Evolutionary conservation across 1,140 invertebrate genomes (phyloP), one percentile per base, ranked within the genome.

Genomic region (Lepidurus packardi): DNA sequence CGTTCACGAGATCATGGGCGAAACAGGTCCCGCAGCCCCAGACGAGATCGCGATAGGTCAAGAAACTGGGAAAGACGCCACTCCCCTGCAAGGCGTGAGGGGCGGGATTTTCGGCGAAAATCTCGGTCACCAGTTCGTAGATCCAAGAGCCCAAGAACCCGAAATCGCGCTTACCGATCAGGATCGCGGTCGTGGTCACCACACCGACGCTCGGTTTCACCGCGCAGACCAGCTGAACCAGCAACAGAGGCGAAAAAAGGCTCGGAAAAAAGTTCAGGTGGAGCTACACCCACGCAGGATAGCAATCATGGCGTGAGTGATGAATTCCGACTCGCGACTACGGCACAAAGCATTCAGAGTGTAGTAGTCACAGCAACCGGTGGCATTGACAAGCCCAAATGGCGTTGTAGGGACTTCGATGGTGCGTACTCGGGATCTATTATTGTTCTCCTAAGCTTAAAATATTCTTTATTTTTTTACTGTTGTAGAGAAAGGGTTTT

Each of bases 401-500:
- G 89, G 79, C 85, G 91, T 47, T 92, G 91, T 83, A 84, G 90
- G 77, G 91, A 92, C 84, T 92, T 91, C 82, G 91, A 92, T 83
- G 91, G 90, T 91, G 81, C 83, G 9, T 11, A 47, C 8, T 34
- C 34, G 77, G 53, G 13, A 43, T 65, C n/a, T 21, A 45, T 24
- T 53, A 65, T 45, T n/a, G 10, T 5, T 74, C 75, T 74, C 24
- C 74, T 16, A 76, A 43, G 44, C n/a, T 73, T 16, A 41, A 43
- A 8, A 9, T 42, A 16, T 75, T 73, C 21, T 73, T 75, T n/a
- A 65, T 21, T 5, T 77, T 75, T 77, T n/a, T n/a, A 75, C 25
- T 77, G 7, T 77, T 21, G 43, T 84, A 93, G 94, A 96, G 85
- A 95, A 94, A 85, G 96, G 96, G 4, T 97, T 94, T 83, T 98